Evolutionary conservation across 2,888 invertebrate species (phyloP), one percentile per base, ranked within the genome.

Genomic region (Ptilodon capucinus): DNA sequence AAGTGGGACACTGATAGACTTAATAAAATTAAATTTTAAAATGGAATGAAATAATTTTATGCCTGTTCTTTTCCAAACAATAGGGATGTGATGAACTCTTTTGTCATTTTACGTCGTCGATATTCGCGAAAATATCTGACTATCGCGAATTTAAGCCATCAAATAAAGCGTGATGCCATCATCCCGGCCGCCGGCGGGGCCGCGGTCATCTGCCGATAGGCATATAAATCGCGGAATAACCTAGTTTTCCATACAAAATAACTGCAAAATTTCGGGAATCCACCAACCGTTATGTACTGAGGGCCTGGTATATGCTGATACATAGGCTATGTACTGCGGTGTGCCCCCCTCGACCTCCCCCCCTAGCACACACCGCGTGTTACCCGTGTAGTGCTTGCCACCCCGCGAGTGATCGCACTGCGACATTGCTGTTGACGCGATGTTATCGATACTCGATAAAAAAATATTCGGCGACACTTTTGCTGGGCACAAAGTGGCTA

Each of bases 171-270:
- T 16, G 46, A 43, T 43, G 17, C 28, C 40, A 38, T 50, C 13
- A 40, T 40, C 47, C 42, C 45, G 43, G 48, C 42, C 48, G 32
- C 42, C 42, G 40, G 43, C 35, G 17, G 41, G 40, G 44, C 25
- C 40, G 40, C 48, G 54, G 67, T 63, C 61, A 57, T 63, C 56
- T 55, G 60, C 49, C 64, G 66, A 76, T 76, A 69, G 75, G 61
- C 57, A 74, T 74, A 83, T 85, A 85, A 86, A 86, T 86, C 81
- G 82, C 66, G 66, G 81, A 78, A 87, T 90, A 91, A 90, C 90
- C 90, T 89, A 91, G 89, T 89, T 90, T 90, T 81, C 85, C 81
- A 83, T 84, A 85, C 86, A 86, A 86, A 89, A 90, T 90, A 89
- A 84, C 88, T 87, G 87, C 88, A 87, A 90, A 89, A 84, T 90